Evolutionary conservation across 2,113 vertebrate genomes (phyloP).

Genomic region (Megaceryle torquata): DNA sequence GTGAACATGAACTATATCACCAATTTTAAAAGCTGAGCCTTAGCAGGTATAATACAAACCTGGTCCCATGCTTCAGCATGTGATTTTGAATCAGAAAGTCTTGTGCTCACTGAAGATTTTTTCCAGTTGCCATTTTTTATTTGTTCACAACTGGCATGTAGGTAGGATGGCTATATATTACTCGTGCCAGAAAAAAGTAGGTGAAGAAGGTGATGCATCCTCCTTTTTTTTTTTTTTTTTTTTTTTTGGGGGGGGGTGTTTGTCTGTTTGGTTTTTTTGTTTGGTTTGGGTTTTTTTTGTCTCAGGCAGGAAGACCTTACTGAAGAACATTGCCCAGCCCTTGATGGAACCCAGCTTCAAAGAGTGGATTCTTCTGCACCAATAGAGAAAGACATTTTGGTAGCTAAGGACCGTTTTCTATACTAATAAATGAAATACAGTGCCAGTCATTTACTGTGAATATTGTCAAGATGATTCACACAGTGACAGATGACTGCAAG

Average conservation of each 20-base stretch:
- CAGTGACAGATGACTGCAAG: neutral
- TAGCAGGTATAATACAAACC: neutral
- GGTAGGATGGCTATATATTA: neutral
- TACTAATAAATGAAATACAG: neutral
- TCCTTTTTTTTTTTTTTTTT: no score
- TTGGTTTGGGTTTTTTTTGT: neutral
- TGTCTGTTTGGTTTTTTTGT: neutral
- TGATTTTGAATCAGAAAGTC: neutral
- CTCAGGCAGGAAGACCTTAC: slow-evolving; percentile 67
- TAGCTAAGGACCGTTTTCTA: slow-evolving; percentile 44
- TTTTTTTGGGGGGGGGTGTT: no score
- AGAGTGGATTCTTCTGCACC: neutral
- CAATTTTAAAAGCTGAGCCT: neutral
- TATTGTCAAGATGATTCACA: neutral
- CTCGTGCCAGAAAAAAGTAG: neutral
- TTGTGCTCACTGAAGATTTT: neutral
- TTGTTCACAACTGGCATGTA: neutral
- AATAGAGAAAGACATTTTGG: slow-evolving; percentile 74
- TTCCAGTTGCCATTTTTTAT: neutral
- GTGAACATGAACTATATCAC: neutral
- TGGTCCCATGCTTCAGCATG: neutral
- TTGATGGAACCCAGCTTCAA: slow-evolving; percentile 32
- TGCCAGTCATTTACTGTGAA: neutral
- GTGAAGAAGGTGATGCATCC: neutral
- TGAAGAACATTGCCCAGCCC: neutral